Evolutionary conservation across 2,888 invertebrate species (phyloP).

Genomic region (Colostygia pectinataria): DNA sequence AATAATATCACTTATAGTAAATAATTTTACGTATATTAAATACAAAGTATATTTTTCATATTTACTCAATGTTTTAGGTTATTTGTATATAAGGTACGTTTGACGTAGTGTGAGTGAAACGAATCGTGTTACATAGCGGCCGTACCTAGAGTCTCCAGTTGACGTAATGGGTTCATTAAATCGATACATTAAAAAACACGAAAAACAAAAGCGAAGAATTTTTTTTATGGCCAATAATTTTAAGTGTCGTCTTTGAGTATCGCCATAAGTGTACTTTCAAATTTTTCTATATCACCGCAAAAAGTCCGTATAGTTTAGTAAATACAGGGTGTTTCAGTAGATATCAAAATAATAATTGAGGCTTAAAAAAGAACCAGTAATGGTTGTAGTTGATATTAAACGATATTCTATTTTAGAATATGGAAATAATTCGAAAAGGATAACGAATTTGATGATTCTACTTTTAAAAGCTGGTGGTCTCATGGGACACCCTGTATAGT

Average conservation of each 20-base stretch:
- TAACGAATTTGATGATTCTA: too few species aligned
- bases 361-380: neutral
- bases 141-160: conserved; percentile 1
- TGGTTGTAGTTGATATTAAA: too few species aligned
- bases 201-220: too few species aligned
- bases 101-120: conserved; percentile 32
- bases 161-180: neutral
- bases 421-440: too few species aligned
- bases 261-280: conserved; percentile 34
- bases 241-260: conserved; percentile 16
- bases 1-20: conserved; percentile 25
- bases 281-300: conserved; percentile 40
- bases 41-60: conserved; percentile 30
- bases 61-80: conserved; percentile 40
- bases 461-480: neutral
- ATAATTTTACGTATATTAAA: conserved; percentile 21
- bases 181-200: too few species aligned
- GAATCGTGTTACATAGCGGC: neutral
- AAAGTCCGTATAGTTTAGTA: conserved; percentile 32
- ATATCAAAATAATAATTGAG: conserved; percentile 1
- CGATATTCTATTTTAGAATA: too few species aligned
- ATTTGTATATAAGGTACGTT: conserved; percentile 42
- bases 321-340: conserved; percentile 6
- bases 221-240: neutral
- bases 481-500: conserved; percentile 9